phyloP scores from a whole-genome alignment of 2,113 vertebrate species.

The Chitala chitala region DNA sequence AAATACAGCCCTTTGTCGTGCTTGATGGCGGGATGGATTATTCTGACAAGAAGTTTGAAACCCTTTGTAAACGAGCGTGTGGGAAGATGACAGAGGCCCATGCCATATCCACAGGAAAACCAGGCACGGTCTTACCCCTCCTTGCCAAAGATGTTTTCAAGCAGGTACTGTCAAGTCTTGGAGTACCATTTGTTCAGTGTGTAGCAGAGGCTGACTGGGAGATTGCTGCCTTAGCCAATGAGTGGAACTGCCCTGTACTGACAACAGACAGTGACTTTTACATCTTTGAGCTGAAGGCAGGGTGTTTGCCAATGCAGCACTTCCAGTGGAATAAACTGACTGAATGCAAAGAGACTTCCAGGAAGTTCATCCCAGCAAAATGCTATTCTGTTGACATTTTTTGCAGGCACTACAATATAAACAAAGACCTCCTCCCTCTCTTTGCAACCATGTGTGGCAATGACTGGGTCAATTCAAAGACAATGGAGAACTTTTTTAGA shows the following conservation, averaged over 20 bases:
- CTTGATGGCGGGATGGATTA: constrained; percentile 71
- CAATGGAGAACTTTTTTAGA: constrained; percentile 44
- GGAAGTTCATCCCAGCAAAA: constrained; percentile 59
- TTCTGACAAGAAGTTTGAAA: constrained; percentile 64
- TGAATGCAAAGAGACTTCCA: constrained; percentile 13
- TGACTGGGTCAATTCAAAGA: constrained; percentile 54
- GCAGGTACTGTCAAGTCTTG: constrained; percentile 64
- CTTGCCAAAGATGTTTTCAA: constrained; percentile 63
- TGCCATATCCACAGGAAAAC: constrained; percentile 43
- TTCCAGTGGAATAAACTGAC: constrained; percentile 67
- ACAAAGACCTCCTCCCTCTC: constrained; percentile 61
- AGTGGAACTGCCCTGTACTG: constrained; percentile 77
- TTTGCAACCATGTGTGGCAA: constrained; percentile 74
- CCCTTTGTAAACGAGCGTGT: constrained; percentile 41
- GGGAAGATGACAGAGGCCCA: constrained; percentile 54
- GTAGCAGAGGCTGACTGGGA: constrained; percentile 76
- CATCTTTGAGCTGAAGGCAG: constrained; percentile 68
- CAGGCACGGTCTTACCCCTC: constrained; percentile 52
- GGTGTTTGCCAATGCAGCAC: constrained; percentile 63
- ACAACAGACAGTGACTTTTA: constrained; percentile 81
- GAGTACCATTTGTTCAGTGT: constrained; percentile 67
- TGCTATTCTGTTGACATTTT: constrained; percentile 56
- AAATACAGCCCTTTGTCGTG: constrained; percentile 69
- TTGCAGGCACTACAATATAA: constrained; percentile 53
- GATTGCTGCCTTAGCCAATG: constrained; percentile 68